These are phyloP conservation scores for Saturnia pavonia DNA, from an alignment of 2,888 invertebrate species.

Conservation along the genomic window DNA sequence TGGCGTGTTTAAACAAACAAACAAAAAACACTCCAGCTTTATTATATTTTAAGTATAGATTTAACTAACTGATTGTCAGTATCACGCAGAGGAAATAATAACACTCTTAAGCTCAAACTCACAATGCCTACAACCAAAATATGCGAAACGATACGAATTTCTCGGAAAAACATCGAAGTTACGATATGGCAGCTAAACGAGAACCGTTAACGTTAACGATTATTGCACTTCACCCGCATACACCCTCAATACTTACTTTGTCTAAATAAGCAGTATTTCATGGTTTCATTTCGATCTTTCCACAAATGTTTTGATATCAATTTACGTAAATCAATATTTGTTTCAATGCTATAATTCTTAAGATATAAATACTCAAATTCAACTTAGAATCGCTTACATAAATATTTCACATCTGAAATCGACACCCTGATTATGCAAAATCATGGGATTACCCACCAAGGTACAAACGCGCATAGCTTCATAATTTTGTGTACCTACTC, in stretches of 20 bases:
- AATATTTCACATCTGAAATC: background rate
- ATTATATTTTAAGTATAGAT: too few relatives aligned
- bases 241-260: conserved; percentile 47
- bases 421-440: background rate
- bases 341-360: background rate
- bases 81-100: too few relatives aligned
- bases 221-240: conserved; percentile 52
- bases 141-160: conserved; percentile 42
- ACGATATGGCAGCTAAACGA: conserved; percentile 55
- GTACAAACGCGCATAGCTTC: background rate
- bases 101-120: too few relatives aligned
- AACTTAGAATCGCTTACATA: background rate
- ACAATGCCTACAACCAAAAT: background rate
- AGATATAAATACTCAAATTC: background rate
- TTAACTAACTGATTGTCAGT: background rate
- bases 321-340: background rate
- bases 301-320: background rate
- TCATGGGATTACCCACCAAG: background rate
- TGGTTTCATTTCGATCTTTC: conserved; percentile 38
- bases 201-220: conserved; percentile 65
- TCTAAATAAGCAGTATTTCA: conserved; percentile 63
- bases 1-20: too few relatives aligned
- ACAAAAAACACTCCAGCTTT: too few relatives aligned
- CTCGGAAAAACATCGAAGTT: conserved; percentile 48
- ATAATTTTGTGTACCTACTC: too few relatives aligned